phyloP scores from a whole-genome alignment of 2,888 invertebrate species.

The Eudasyphora cyanicolor region DNA sequence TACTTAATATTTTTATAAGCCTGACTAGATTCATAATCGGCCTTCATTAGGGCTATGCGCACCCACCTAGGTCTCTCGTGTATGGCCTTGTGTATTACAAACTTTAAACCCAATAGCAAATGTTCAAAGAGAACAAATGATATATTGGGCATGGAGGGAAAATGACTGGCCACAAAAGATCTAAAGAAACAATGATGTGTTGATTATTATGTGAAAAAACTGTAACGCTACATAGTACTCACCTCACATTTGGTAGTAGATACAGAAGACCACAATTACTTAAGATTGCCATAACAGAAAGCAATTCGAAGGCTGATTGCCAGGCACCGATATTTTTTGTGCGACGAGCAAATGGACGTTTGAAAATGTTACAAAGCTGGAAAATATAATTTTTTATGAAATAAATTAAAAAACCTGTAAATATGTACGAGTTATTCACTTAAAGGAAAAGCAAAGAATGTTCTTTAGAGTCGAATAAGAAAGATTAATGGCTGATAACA shows the following conservation, averaged over 20 bases:
- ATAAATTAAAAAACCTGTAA: background rate
- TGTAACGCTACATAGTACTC: slow-evolving; percentile 47
- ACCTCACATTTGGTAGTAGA: slow-evolving; percentile 84
- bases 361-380: slow-evolving; percentile 84
- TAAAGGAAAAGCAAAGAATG: background rate
- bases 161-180: slow-evolving; percentile 75
- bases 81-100: slow-evolving; percentile 85
- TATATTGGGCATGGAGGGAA: slow-evolving; percentile 76
- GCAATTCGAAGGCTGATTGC: slow-evolving; percentile 83
- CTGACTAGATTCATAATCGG: slow-evolving; percentile 83
- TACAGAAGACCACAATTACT: slow-evolving; percentile 88
- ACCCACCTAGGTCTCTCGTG: slow-evolving; percentile 87
- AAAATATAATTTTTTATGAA: slow-evolving; percentile 30
- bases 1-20: slow-evolving; percentile 82
- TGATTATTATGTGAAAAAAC: slow-evolving; percentile 12
- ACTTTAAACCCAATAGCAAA: slow-evolving; percentile 84
- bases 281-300: slow-evolving; percentile 85
- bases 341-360: slow-evolving; percentile 85
- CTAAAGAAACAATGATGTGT: slow-evolving; percentile 67
- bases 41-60: slow-evolving; percentile 83
- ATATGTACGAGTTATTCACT: background rate
- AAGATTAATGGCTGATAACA: too few relatives aligned
- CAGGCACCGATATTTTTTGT: slow-evolving; percentile 88
- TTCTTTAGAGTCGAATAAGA: background rate
- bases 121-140: slow-evolving; percentile 87